Conservation (phyloP, 1,140 invertebrate species). For the Ceratitis capitata region DNA sequence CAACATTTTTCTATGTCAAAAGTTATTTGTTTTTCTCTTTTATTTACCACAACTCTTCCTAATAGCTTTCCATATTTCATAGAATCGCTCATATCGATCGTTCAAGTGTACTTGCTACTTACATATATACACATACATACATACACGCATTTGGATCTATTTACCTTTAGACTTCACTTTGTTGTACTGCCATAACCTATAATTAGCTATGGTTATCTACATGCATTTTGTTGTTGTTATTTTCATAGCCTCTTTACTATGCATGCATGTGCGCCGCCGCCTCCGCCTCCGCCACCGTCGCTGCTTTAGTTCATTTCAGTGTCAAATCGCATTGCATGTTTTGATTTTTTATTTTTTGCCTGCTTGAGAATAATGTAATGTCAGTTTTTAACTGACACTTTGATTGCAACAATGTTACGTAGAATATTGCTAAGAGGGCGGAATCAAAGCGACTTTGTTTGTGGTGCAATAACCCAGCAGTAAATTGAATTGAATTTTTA, state of each 20-base stretch:
- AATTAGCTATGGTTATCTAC: background rate
- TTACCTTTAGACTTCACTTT: background rate
- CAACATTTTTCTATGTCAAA: slow-evolving; percentile 1
- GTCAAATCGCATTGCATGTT: background rate
- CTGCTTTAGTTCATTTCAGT: too few species aligned
- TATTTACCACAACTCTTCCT: background rate
- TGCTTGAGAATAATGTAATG: background rate
- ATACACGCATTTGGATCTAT: background rate
- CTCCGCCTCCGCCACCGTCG: too few species aligned
- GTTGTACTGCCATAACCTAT: background rate
- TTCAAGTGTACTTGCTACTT: background rate
- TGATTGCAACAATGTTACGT: slow-evolving; percentile 4
- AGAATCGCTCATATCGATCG: background rate
- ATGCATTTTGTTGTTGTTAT: background rate
- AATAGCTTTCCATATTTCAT: background rate
- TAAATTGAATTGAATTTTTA: too few species aligned
- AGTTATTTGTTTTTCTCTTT: background rate
- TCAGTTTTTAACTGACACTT: background rate
- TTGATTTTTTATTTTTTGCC: too few species aligned
- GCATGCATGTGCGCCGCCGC: background rate
- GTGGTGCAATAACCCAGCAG: background rate
- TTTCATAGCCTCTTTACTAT: background rate
- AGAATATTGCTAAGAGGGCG: background rate
- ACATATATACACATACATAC: background rate
- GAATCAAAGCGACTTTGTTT: background rate